Base-by-base conservation (phyloP, 2,888 invertebrate species). In the Stegophylla sp. region DNA sequence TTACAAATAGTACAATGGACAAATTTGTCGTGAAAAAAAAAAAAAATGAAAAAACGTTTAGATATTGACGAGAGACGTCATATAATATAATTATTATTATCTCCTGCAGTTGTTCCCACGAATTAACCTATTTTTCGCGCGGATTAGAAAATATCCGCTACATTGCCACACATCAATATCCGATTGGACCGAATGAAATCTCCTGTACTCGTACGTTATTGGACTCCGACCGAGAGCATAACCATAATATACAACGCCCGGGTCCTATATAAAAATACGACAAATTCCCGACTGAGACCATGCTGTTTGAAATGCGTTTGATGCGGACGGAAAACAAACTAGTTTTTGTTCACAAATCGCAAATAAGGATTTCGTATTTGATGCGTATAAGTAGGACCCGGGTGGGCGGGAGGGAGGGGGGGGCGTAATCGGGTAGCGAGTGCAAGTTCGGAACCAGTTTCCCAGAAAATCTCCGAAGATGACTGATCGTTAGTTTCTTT, bases 391-490 rank as follows among this genome's bases (percentile, higher is more conserved):
- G n/a, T n/a, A n/a, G n/a, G n/a, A n/a, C n/a, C n/a, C n/a, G n/a
- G n/a, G n/a, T n/a, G n/a, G n/a, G n/a, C n/a, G n/a, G n/a, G n/a
- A n/a, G n/a, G n/a, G n/a, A n/a, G n/a, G n/a, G n/a, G n/a, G n/a
- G n/a, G n/a, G n/a, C n/a, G n/a, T n/a, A n/a, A 72, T 56, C 56
- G 20, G 41, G 23, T 56, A 56, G 53, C 41, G 9, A 72, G 23
- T 41, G 56, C 34, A 10, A 71, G 71, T 41, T 72, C 41, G 41
- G 71, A 72, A 72, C 56, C 15, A 17, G 56, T 72, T 72, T 56
- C 56, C 15, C 23, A 41, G 34, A 56, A 34, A 15, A 56, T 23
- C 41, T 41, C 34, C 10, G 17, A 56, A 41, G 17, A 56, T 56
- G 17, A 41, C 20, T 56, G 23, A 71, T 56, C 41, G 53, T 71